phyloP scores from a whole-genome alignment of 30 jellyfish, hydroid and myxozoan genomes.

The Hydra vulgaris region DNA sequence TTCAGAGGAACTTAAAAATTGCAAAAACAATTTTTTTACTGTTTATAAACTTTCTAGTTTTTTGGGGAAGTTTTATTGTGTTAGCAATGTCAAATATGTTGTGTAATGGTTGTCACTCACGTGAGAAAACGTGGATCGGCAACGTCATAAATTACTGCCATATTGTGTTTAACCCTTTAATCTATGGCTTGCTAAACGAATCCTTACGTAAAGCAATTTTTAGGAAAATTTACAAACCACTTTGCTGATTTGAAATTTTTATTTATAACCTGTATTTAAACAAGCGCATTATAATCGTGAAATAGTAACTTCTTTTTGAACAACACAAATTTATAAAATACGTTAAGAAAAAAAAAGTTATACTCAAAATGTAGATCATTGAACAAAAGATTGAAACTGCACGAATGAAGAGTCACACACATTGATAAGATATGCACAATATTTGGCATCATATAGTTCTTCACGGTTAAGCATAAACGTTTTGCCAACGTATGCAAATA shows the following conservation, averaged over 20 bases:
- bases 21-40: conserved; percentile 25
- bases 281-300: too few species aligned
- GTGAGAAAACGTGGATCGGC: conserved; percentile 22
- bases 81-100: conserved; percentile 7
- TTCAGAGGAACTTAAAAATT: conserved; percentile 14
- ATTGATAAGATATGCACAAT: too few species aligned
- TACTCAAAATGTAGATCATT: too few species aligned
- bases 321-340: too few species aligned
- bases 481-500: too few species aligned
- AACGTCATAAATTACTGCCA: conserved; percentile 25
- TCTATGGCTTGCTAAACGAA: conserved; percentile 20
- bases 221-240: background rate
- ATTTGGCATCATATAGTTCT: too few species aligned
- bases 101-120: conserved; percentile 15
- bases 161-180: conserved; percentile 23
- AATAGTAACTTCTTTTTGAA: too few species aligned
- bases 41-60: conserved; percentile 23
- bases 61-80: conserved; percentile 21
- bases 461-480: too few species aligned
- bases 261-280: too few species aligned
- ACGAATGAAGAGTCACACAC: too few species aligned
- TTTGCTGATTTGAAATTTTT: background rate
- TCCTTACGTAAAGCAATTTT: conserved; percentile 11
- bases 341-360: too few species aligned
- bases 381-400: too few species aligned